These are phyloP conservation scores for Parapsyche elsis DNA, from an alignment of 1,140 invertebrate genomes.

Conservation along the genomic window DNA sequence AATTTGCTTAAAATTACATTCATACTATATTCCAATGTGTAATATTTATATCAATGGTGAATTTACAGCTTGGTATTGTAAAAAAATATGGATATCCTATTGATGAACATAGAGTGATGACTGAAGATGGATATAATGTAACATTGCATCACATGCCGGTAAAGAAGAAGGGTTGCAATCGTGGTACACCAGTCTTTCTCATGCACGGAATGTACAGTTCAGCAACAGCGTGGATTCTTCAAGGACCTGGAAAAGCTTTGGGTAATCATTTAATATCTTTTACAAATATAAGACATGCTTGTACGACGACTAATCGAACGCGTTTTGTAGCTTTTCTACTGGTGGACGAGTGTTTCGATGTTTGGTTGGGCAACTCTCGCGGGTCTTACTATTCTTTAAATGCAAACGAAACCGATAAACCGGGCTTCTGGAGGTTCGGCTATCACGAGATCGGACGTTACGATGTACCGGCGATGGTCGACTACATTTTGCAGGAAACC, in stretches of 20 bases:
- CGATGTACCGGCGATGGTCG: slow-evolving; percentile 69
- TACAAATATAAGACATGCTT: slow-evolving; percentile 9
- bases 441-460: slow-evolving; percentile 72
- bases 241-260: slow-evolving; percentile 65
- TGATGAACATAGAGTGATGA: slow-evolving; percentile 69
- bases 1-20: no score
- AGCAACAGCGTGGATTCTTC: slow-evolving; percentile 71
- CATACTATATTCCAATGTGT: no score
- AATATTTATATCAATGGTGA: no score
- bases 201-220: slow-evolving; percentile 75
- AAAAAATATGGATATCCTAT: slow-evolving; percentile 68
- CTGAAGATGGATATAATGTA: slow-evolving; percentile 71
- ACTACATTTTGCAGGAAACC: slow-evolving; percentile 63
- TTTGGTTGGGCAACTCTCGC: slow-evolving; percentile 79
- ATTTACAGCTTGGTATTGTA: slow-evolving; percentile 61
- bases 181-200: slow-evolving; percentile 65
- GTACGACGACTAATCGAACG: no score
- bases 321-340: slow-evolving; percentile 70
- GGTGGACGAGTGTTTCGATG: slow-evolving; percentile 79
- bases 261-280: slow-evolving; percentile 59
- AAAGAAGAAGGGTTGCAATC: no score
- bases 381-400: slow-evolving; percentile 75
- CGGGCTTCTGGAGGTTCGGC: slow-evolving; percentile 67
- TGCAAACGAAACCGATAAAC: slow-evolving; percentile 62
- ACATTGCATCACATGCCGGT: no score